Percentiles rank a stretch among this genome's conserved stretches.
These are phyloP conservation scores for Lasioglossum albipes DNA, from an alignment of 1,140 invertebrate genomes.

Conservation along the genomic window DNA sequence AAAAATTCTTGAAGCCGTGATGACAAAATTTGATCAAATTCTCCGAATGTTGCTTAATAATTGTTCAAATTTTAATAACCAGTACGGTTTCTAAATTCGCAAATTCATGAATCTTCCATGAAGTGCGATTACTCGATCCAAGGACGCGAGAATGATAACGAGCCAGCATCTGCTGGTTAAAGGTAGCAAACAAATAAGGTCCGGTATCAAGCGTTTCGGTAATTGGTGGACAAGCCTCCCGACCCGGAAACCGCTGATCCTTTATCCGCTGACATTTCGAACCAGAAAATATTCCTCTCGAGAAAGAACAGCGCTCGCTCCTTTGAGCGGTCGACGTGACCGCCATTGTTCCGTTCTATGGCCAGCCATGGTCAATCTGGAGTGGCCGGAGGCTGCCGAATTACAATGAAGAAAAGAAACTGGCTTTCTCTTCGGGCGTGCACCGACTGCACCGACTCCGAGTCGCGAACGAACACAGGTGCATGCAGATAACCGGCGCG, in stretches of 20 bases:
- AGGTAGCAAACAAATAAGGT: conserved; percentile 10
- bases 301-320: conserved; percentile 4
- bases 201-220: background rate
- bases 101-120: too few species aligned
- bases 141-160: too few species aligned
- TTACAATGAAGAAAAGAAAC: conserved; percentile 55
- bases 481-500: conserved; percentile 38
- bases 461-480: conserved; percentile 27
- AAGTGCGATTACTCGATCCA: too few species aligned
- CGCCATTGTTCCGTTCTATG: conserved; percentile 45
- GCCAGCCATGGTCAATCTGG: conserved; percentile 42
- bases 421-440: conserved; percentile 39
- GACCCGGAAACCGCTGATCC: conserved; percentile 25
- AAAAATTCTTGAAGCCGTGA: too few species aligned
- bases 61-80: too few species aligned
- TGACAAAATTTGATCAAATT: too few species aligned
- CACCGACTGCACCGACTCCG: conserved; percentile 11
- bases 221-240: conserved; percentile 13
- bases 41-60: too few species aligned
- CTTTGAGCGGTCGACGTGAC: conserved; percentile 13
- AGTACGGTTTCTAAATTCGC: too few species aligned
- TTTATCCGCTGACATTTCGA: conserved; percentile 33
- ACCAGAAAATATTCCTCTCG: conserved; percentile 4
- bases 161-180: conserved; percentile 2
- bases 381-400: conserved; percentile 55